phyloP scores from a whole-genome alignment of 1,140 invertebrate species.

The Polypedilum vanderplanki region DNA sequence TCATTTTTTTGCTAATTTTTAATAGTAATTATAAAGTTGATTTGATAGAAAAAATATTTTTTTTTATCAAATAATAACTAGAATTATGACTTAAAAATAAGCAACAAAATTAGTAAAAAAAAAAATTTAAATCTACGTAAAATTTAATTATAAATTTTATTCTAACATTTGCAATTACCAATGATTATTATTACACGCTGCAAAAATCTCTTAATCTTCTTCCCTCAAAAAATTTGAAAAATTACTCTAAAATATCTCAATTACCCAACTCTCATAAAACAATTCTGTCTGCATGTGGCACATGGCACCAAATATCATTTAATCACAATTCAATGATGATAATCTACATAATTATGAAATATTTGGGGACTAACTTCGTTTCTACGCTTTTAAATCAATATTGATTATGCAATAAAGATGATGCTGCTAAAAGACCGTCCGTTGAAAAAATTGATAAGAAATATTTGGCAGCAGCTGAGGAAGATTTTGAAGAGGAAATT shows the following conservation, averaged over 20 bases:
- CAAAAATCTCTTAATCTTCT: background rate
- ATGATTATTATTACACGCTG: background rate
- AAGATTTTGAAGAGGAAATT: conserved; percentile 30
- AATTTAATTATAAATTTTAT: background rate
- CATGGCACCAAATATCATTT: background rate
- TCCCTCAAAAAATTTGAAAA: background rate
- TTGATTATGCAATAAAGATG: background rate
- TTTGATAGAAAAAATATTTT: too few relatives aligned
- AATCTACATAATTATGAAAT: background rate
- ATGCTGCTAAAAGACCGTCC: background rate
- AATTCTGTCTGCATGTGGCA: conserved; percentile 9
- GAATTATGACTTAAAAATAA: too few relatives aligned
- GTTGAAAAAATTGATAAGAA: background rate
- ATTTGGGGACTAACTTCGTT: too few relatives aligned
- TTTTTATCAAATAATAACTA: too few relatives aligned
- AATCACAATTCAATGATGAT: background rate
- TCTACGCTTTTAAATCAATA: background rate
- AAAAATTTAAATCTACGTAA: too few relatives aligned
- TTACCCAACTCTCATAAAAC: background rate
- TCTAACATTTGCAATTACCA: background rate
- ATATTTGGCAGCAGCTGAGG: conserved; percentile 30
- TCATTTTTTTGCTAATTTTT: too few relatives aligned
- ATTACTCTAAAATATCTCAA: background rate
- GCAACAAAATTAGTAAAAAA: too few relatives aligned
- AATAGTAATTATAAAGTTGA: too few relatives aligned